phyloP scores from a whole-genome alignment of 2,888 invertebrate species.

The Conus canariensis region DNA sequence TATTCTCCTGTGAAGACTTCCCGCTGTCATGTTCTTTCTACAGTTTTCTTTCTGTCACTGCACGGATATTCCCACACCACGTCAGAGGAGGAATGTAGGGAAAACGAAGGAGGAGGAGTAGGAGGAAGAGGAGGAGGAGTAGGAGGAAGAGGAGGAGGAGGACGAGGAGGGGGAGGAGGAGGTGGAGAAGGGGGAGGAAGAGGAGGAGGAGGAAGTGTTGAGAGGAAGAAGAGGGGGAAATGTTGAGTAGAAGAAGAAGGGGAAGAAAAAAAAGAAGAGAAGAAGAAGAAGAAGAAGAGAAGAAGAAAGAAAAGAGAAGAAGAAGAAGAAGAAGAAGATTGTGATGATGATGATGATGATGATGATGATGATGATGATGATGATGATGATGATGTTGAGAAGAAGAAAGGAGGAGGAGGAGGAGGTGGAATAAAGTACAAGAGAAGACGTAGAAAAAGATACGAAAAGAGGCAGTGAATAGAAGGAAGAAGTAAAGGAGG shows the following conservation, averaged over 20 bases:
- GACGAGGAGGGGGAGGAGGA: background rate
- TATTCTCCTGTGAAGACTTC: too few species aligned
- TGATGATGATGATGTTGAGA: too few species aligned
- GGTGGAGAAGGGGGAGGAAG: background rate
- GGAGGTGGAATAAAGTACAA: background rate
- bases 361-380: too few species aligned
- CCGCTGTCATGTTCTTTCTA: too few species aligned
- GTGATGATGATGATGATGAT: too few species aligned
- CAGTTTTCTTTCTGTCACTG: too few species aligned
- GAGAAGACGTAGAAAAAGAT: background rate
- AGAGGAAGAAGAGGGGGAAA: background rate
- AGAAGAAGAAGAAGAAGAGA: background rate
- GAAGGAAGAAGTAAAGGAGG: background rate
- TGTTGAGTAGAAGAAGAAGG: too few species aligned
- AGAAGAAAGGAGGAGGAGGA: background rate
- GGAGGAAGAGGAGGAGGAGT: background rate
- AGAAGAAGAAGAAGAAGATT: background rate
- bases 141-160: background rate
- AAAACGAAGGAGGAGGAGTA: background rate
- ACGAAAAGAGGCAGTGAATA: background rate
- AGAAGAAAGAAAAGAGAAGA: background rate
- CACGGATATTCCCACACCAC: too few species aligned
- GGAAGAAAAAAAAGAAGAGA: background rate
- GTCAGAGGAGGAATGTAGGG: too few species aligned
- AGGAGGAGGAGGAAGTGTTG: background rate